These are phyloP conservation scores for Isichthys henryi DNA, from an alignment of 2,113 vertebrate species.

Conservation along the genomic window DNA sequence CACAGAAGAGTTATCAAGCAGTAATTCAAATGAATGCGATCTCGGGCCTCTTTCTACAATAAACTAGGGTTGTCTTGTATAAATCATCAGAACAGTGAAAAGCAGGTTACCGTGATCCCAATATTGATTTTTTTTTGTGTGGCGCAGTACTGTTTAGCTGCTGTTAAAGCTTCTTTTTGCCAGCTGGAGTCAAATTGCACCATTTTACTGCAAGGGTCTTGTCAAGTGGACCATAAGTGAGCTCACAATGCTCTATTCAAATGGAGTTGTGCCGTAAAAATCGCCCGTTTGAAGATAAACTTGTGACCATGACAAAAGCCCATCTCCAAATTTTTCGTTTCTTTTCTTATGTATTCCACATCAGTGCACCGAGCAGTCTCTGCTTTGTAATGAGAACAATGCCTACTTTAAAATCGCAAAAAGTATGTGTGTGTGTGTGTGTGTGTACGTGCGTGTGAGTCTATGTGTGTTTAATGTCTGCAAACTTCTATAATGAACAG, in stretches of 20 bases:
- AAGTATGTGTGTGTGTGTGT: background rate
- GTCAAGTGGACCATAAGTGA: constrained; percentile 77
- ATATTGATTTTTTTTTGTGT: constrained; percentile 89
- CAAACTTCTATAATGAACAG: constrained; percentile 67
- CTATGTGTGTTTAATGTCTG: constrained; percentile 6
- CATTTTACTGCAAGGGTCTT: constrained; percentile 90
- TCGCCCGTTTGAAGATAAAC: constrained; percentile 68
- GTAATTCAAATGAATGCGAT: constrained; percentile 18
- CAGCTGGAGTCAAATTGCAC: constrained; percentile 99
- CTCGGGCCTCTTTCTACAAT: constrained; percentile 37
- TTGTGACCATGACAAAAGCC: constrained; percentile 55
- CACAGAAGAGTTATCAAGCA: constrained; percentile 10
- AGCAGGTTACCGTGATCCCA: constrained; percentile 78
- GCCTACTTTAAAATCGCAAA: constrained; percentile 23
- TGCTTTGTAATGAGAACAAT: constrained; percentile 1
- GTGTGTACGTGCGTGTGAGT: background rate
- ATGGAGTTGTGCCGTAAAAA: constrained; percentile 73
- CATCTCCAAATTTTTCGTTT: constrained; percentile 58
- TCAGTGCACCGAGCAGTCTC: constrained; percentile 19
- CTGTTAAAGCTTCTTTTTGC: constrained; percentile 95
- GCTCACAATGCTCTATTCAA: constrained; percentile 76
- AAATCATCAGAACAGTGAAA: constrained; percentile 68
- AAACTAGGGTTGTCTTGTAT: constrained; percentile 59
- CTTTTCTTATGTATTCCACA: constrained; percentile 42
- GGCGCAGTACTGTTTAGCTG: constrained; percentile 86